phyloP scores from a whole-genome alignment of 2,113 vertebrate species.

The Morone chrysops region DNA sequence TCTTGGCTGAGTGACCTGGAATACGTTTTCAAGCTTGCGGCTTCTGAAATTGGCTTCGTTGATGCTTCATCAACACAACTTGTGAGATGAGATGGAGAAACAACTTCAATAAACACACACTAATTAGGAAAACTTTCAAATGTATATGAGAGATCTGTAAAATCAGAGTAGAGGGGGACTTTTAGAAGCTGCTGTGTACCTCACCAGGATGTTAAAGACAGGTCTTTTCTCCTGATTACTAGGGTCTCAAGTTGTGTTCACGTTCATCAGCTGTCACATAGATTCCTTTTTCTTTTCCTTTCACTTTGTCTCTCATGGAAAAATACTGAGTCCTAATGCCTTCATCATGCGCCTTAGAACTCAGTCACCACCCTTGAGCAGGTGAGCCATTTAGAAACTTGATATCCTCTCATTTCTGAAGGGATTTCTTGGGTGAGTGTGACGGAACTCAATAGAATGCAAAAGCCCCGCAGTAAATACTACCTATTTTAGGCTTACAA shows the following conservation, averaged over 20 bases:
- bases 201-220: not conserved
- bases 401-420: conserved; percentile 8
- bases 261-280: not conserved
- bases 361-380: not conserved
- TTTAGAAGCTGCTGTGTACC: not conserved
- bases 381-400: conserved; percentile 12
- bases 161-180: not conserved
- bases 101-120: not conserved
- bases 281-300: not conserved
- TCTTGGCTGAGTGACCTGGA: conserved; percentile 15
- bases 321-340: not conserved
- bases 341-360: not conserved
- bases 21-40: conserved; percentile 1
- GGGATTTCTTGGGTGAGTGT: not conserved
- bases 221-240: not conserved
- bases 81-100: not conserved
- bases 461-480: not conserved
- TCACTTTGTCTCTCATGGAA: conserved; percentile 6
- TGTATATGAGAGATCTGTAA: not conserved
- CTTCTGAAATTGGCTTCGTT: not conserved
- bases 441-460: not conserved
- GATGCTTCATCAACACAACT: not conserved
- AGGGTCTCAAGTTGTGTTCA: no score
- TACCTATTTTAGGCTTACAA: not conserved
- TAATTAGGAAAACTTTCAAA: not conserved